Conservation (phyloP, 2,797 vertebrate species). For the Helicolenus hilgendorfi region DNA sequence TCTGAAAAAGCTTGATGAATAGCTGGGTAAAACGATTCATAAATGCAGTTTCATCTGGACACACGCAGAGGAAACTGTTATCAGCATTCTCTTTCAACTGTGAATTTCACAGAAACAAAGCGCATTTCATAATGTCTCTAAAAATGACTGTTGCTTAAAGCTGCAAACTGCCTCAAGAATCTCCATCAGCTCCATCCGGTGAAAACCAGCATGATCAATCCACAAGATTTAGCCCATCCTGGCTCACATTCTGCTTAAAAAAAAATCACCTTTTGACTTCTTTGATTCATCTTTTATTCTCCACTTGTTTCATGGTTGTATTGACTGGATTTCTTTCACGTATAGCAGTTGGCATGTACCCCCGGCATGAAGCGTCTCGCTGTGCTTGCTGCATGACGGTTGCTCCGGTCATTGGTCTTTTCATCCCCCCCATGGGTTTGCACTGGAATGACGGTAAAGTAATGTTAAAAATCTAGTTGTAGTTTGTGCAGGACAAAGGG, state of each 20-base stretch:
- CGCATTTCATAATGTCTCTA: background rate
- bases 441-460: slow-evolving; percentile 65
- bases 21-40: background rate
- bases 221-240: background rate
- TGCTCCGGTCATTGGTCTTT: slow-evolving; percentile 67
- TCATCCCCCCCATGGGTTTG: slow-evolving; percentile 65
- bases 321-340: slow-evolving; percentile 62
- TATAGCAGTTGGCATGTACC: slow-evolving; percentile 77
- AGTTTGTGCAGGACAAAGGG: slow-evolving; percentile 9
- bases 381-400: slow-evolving; percentile 88
- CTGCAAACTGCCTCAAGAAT: background rate
- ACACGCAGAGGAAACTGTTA: background rate
- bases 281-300: slow-evolving; percentile 20
- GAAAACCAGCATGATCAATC: slow-evolving; percentile 23
- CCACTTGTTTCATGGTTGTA: slow-evolving; percentile 40
- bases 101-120: background rate
- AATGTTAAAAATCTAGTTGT: slow-evolving; percentile 32
- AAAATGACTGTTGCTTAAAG: background rate
- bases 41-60: background rate
- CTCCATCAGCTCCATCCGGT: background rate
- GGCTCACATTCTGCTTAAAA: background rate
- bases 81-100: background rate
- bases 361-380: slow-evolving; percentile 80
- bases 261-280: background rate
- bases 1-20: background rate